phyloP scores from a whole-genome alignment of 1,140 invertebrate species.

The Cydia amplana region DNA sequence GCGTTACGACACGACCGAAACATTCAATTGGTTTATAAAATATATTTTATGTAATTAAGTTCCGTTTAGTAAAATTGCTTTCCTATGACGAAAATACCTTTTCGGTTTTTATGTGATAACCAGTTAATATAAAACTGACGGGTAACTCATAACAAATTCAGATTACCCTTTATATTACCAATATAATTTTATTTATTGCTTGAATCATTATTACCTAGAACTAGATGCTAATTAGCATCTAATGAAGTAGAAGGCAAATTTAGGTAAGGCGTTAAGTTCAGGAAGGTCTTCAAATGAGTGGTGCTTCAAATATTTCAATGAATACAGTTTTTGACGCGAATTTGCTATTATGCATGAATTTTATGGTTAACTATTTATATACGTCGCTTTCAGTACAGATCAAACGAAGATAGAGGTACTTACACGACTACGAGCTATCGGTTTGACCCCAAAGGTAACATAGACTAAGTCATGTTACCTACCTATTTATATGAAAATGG shows the following conservation, averaged over 20 bases:
- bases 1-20: too few relatives aligned
- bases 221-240: not conserved
- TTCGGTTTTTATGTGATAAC: not conserved
- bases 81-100: not conserved
- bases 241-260: not conserved
- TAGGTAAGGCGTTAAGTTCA: too few relatives aligned
- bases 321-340: not conserved
- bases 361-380: too few relatives aligned
- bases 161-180: slow-evolving; percentile 5
- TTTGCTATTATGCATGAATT: too few relatives aligned
- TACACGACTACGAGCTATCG: too few relatives aligned
- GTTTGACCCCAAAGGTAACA: too few relatives aligned
- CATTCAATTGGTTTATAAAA: too few relatives aligned
- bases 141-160: not conserved
- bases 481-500: too few relatives aligned
- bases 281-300: not conserved
- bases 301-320: not conserved
- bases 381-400: too few relatives aligned
- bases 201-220: not conserved
- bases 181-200: not conserved
- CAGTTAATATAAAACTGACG: not conserved
- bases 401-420: too few relatives aligned
- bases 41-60: not conserved
- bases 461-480: too few relatives aligned
- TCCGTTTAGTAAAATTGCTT: not conserved